A percentile compares a stretch with the other conserved stretches of the same genome.
Conservation (phyloP, 2,888 invertebrate genomes). For the Aleiodes leptofemur region DNA sequence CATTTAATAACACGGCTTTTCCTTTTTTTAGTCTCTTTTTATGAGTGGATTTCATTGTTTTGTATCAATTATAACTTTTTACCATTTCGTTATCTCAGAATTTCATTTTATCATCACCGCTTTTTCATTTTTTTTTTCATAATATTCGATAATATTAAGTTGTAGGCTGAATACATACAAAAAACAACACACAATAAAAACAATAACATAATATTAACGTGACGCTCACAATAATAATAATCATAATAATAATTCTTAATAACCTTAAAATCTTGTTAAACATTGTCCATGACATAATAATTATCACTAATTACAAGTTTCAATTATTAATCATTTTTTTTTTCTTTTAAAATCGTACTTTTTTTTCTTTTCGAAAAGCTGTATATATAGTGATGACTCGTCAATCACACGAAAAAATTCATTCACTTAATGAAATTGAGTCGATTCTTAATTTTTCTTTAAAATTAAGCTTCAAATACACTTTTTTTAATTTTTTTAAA, state of each 20-base stretch:
- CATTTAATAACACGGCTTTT: slow-evolving; percentile 70
- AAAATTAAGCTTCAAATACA: no score
- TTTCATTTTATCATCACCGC: slow-evolving; percentile 50
- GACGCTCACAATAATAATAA: slow-evolving; percentile 72
- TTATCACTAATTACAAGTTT: slow-evolving; percentile 68
- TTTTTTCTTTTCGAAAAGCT: slow-evolving; percentile 28
- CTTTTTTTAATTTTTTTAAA: no score
- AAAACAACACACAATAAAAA: slow-evolving; percentile 76
- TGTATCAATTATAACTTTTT: slow-evolving; percentile 42
- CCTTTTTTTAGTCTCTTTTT: slow-evolving; percentile 61
- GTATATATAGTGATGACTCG: slow-evolving; percentile 64
- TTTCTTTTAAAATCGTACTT: slow-evolving; percentile 11
- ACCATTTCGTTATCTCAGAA: slow-evolving; percentile 53
- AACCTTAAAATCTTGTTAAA: slow-evolving; percentile 71
- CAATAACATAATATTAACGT: slow-evolving; percentile 75
- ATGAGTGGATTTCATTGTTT: slow-evolving; percentile 65
- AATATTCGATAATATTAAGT: slow-evolving; percentile 63
- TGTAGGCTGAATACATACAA: slow-evolving; percentile 75
- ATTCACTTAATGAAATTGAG: slow-evolving; percentile 46
- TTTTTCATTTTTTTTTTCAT: slow-evolving; percentile 46
- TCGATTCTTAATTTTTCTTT: slow-evolving; percentile 41
- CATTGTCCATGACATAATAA: slow-evolving; percentile 71
- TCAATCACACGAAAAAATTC: slow-evolving; percentile 53
- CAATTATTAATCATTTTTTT: slow-evolving; percentile 35
- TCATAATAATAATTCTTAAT: slow-evolving; percentile 63